phyloP scores from a whole-genome alignment of 2,113 vertebrate species.

The Perognathus longimembris region DNA sequence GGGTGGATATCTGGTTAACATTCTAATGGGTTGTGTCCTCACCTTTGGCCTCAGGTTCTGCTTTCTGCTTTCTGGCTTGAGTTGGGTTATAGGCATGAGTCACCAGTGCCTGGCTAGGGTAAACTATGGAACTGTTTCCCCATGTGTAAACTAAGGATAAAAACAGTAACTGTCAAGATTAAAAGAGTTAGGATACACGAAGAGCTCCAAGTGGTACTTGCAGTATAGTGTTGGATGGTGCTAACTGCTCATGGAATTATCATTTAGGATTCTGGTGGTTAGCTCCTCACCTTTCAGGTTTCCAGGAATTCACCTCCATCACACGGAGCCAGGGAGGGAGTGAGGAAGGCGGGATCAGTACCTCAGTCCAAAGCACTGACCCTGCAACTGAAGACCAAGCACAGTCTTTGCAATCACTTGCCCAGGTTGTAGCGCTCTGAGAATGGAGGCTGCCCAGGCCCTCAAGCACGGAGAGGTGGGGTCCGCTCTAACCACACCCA shows the following conservation, averaged over 20 bases:
- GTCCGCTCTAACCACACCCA: neutral
- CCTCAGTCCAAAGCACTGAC: neutral
- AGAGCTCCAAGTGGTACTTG: neutral
- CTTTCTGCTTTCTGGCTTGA: neutral
- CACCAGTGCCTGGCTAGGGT: neutral
- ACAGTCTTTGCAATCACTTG: no score
- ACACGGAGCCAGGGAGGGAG: neutral
- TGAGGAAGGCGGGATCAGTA: neutral
- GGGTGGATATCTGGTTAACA: neutral
- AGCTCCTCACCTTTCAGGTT: neutral
- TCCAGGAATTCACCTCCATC: neutral
- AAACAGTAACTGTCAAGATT: neutral
- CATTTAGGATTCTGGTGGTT: neutral
- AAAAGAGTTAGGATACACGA: neutral
- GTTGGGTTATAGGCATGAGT: no score
- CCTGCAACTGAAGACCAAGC: no score
- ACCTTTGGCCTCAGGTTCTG: neutral
- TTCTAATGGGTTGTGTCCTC: neutral
- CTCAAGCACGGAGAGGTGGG: neutral
- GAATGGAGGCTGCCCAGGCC: neutral
- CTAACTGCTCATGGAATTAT: no score
- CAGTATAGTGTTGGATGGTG: neutral
- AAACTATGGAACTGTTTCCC: neutral
- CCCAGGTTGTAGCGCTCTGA: accelerated
- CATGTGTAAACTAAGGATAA: neutral